phyloP scores from a whole-genome alignment of 2,113 vertebrate genomes.

The Eptesicus fuscus region DNA sequence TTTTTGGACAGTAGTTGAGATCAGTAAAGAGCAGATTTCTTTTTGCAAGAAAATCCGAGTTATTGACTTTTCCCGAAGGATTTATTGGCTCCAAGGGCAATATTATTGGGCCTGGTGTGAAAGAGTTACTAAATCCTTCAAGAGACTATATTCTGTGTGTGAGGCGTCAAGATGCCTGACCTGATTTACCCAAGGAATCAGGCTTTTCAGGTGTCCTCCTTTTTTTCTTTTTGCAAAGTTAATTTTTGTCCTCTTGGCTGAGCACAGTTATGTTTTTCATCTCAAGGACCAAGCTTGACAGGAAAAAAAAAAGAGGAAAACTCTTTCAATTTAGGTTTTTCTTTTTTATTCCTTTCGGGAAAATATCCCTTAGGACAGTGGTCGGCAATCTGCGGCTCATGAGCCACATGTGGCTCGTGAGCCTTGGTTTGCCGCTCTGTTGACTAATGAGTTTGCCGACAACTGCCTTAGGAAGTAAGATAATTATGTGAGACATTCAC shows the following conservation, averaged over 20 bases:
- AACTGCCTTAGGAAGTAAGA: background rate
- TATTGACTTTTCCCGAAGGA: background rate
- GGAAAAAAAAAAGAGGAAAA: background rate
- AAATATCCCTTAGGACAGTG: background rate
- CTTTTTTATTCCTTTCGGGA: background rate
- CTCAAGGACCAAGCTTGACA: background rate
- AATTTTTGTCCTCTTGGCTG: background rate
- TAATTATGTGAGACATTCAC: background rate
- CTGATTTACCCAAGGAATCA: background rate
- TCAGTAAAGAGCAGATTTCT: background rate
- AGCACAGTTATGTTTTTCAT: slow-evolving; percentile 8
- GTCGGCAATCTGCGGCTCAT: no score
- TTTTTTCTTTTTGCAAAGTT: background rate
- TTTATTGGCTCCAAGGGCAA: background rate
- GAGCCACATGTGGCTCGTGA: no score
- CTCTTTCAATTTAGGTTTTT: background rate
- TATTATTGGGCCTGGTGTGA: background rate
- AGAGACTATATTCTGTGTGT: background rate
- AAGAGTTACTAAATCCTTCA: background rate
- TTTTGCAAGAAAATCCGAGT: background rate
- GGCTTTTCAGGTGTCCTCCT: background rate
- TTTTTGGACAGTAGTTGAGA: background rate
- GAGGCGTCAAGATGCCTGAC: background rate
- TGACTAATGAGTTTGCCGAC: no score
- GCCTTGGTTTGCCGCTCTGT: no score